Conservation (phyloP, 2,797 vertebrate species). For the Psittacula echo region DNA sequence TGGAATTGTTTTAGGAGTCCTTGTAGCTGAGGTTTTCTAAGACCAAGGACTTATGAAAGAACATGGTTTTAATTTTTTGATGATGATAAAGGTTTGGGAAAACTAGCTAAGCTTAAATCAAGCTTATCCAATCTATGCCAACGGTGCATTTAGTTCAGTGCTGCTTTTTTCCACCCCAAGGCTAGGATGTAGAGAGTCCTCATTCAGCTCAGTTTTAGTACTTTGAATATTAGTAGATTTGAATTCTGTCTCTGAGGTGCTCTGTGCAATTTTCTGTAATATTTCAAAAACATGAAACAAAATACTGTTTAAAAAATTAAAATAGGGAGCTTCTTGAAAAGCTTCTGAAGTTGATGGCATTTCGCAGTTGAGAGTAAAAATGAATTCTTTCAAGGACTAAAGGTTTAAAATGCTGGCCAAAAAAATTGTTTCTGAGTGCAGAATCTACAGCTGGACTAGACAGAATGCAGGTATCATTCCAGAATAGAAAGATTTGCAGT, state of each 20-base stretch:
- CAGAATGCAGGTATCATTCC: background rate
- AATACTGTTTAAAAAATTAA: background rate
- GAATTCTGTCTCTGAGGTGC: background rate
- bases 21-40: background rate
- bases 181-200: background rate
- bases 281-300: background rate
- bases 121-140: background rate
- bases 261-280: background rate
- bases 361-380: background rate
- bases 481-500: background rate
- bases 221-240: background rate
- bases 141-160: background rate
- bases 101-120: background rate
- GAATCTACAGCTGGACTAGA: background rate
- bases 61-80: background rate
- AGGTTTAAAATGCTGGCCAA: background rate
- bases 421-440: background rate
- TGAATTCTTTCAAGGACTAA: background rate
- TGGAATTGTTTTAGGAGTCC: background rate
- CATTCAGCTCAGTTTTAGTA: background rate
- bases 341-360: background rate
- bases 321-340: background rate
- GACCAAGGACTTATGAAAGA: background rate
- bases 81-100: background rate
- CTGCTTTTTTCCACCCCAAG: fast-evolving